A percentile compares a stretch with the other conserved stretches of the same genome.
These are phyloP conservation scores for Eupsittula cactorum DNA, from an alignment of 2,113 vertebrate genomes.

Conservation along the genomic window DNA sequence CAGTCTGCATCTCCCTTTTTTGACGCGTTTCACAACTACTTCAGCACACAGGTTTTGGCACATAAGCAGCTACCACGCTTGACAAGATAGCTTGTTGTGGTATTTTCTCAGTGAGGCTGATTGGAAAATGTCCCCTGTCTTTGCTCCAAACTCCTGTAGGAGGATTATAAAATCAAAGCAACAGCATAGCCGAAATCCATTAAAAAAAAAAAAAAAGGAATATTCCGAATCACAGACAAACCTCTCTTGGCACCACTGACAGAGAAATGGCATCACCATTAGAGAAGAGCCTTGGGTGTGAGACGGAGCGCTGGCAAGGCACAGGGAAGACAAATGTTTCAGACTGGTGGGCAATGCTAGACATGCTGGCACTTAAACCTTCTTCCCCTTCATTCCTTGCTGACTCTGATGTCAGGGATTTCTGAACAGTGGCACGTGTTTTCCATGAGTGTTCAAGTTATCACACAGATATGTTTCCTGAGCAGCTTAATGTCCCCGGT, in stretches of 20 bases:
- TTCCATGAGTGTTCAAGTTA: accelerated
- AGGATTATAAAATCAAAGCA: slow-evolving; percentile 15
- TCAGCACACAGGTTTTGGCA: background rate
- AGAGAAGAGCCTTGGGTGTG: background rate
- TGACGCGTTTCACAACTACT: background rate
- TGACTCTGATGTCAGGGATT: background rate
- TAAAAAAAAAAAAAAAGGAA: background rate
- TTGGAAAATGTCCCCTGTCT: background rate
- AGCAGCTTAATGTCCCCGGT: accelerated
- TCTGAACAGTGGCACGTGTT: background rate
- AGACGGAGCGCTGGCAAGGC: accelerated
- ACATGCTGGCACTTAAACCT: background rate
- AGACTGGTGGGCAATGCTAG: background rate
- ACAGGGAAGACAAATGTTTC: accelerated
- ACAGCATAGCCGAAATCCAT: background rate
- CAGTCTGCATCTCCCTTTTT: background rate
- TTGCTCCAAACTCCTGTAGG: background rate
- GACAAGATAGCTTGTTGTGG: background rate
- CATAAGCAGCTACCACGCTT: background rate
- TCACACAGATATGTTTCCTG: background rate
- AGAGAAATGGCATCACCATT: background rate
- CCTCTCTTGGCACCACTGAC: background rate
- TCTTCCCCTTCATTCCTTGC: background rate
- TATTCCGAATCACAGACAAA: background rate
- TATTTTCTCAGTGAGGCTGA: background rate